Conservation (phyloP, 2,888 invertebrate species). For the Xylophagus ater region DNA sequence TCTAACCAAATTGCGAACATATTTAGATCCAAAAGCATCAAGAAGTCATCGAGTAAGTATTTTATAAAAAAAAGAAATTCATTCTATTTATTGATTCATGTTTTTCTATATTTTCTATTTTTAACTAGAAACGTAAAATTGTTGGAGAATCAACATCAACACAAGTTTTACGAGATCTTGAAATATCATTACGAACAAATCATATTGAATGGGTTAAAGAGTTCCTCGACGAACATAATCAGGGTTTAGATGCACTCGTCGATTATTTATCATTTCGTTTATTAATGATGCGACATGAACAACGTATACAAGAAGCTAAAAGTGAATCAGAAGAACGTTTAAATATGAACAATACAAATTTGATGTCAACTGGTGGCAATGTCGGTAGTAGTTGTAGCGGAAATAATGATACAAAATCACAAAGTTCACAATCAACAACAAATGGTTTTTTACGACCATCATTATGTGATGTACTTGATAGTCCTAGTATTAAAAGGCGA, state of each 20-base stretch:
- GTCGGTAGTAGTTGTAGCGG: conserved; percentile 38
- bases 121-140: conserved; percentile 81
- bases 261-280: conserved; percentile 93
- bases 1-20: conserved; percentile 87
- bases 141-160: conserved; percentile 96
- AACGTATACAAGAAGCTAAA: conserved; percentile 64
- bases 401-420: conserved; percentile 22
- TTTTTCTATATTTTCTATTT: conserved; percentile 7
- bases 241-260: conserved; percentile 90
- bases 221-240: conserved; percentile 92
- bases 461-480: conserved; percentile 50
- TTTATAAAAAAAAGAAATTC: too few species aligned
- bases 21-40: conserved; percentile 92
- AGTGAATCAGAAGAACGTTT: conserved; percentile 68
- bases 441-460: conserved; percentile 43
- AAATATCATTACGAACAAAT: conserved; percentile 96
- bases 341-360: conserved; percentile 28
- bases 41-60: conserved; percentile 82
- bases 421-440: conserved; percentile 17
- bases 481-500: conserved; percentile 59
- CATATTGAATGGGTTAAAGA: conserved; percentile 99
- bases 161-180: conserved; percentile 93
- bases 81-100: conserved; percentile 4
- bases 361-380: conserved; percentile 21
- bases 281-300: conserved; percentile 88